Conservation (phyloP, 2,888 invertebrate species). For the Coremacera marginata region DNA sequence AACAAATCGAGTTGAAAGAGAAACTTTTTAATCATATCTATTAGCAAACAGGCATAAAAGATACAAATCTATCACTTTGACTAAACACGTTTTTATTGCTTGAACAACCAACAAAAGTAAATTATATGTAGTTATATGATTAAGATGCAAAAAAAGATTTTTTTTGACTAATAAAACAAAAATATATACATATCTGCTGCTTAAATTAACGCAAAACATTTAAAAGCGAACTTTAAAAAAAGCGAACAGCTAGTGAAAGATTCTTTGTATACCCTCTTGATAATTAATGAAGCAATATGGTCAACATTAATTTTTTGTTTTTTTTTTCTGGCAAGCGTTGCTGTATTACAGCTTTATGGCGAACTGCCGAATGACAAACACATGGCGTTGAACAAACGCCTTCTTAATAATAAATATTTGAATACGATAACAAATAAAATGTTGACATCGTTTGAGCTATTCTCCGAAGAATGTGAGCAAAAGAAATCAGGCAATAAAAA, state of each 20-base stretch:
- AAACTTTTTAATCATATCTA: not conserved
- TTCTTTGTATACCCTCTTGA: not conserved
- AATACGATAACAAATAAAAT: constrained; percentile 60
- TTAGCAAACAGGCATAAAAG: not conserved
- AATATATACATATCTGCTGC: not conserved
- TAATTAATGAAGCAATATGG: not conserved
- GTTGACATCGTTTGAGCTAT: constrained; percentile 63
- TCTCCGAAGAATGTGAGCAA: constrained; percentile 29
- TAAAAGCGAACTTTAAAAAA: not conserved
- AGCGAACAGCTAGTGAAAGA: not conserved
- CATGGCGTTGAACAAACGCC: not conserved
- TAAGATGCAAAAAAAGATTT: no score
- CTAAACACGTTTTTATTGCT: not conserved
- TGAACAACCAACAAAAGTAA: not conserved
- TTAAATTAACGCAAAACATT: not conserved
- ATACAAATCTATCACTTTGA: constrained; percentile 16
- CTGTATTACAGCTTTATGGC: no score
- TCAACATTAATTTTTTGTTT: not conserved
- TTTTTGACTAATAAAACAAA: not conserved
- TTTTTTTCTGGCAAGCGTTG: no score
- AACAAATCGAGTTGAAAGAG: not conserved
- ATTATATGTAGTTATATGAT: no score
- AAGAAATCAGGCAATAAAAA: not conserved
- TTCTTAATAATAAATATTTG: not conserved
- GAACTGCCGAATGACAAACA: not conserved